Conservation (phyloP, 2,888 invertebrate genomes). For the Colostygia pectinataria region DNA sequence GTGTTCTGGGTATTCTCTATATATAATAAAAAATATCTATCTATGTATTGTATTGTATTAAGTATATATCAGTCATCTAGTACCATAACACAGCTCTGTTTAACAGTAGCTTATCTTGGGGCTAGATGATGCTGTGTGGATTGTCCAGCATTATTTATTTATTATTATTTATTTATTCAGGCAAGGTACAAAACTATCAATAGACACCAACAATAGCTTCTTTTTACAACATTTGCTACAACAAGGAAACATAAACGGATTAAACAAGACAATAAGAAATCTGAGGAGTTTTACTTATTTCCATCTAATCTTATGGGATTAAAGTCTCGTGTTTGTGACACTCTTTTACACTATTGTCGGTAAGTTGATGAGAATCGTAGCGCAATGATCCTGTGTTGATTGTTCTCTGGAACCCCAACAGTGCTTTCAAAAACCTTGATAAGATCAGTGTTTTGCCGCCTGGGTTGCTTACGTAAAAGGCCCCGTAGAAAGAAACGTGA, state of each 20-base stretch:
- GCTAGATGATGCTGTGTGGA: no score
- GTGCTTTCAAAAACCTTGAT: constrained; percentile 10
- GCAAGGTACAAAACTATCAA: constrained; percentile 3
- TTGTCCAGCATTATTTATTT: no score
- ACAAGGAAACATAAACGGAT: constrained; percentile 28
- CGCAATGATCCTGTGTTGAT: constrained; percentile 20
- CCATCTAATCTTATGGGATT: constrained; percentile 33
- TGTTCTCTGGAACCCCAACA: constrained; percentile 18
- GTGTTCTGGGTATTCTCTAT: no score
- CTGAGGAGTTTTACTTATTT: constrained; percentile 19
- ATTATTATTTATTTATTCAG: no score
- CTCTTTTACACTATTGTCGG: constrained; percentile 16
- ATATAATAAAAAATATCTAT: no score
- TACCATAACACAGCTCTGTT: no score
- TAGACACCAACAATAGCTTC: constrained; percentile 6
- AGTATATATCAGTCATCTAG: no score
- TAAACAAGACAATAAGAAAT: constrained; percentile 28
- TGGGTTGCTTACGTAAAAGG: constrained; percentile 4
- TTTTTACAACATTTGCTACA: constrained; percentile 19
- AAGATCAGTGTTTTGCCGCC: constrained; percentile 19
- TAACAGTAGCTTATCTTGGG: no score
- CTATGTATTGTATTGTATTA: no score
- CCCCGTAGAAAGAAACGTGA: neutral
- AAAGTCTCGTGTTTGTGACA: constrained; percentile 21
- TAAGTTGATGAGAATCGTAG: constrained; percentile 11